phyloP scores from a whole-genome alignment of 1,140 invertebrate species.

The Caenorhabditis tropicalis region DNA sequence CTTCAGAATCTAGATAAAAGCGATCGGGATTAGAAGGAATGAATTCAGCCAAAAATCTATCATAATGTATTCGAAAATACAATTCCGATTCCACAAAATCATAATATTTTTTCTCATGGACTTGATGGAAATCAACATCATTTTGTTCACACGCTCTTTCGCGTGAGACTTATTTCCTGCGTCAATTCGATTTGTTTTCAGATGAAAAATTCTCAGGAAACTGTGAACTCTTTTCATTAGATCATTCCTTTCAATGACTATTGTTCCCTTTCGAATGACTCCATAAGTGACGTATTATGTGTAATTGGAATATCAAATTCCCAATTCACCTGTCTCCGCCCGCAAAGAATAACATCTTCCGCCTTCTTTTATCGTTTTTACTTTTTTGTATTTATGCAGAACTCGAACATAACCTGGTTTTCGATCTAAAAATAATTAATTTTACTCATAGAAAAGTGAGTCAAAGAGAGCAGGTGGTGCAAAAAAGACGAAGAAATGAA shows the following conservation, averaged over 20 bases:
- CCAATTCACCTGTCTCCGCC: not conserved
- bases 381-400: too few relatives aligned
- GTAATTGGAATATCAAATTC: not conserved
- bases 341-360: not conserved
- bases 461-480: too few relatives aligned
- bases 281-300: not conserved
- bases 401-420: too few relatives aligned
- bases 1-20: too few relatives aligned
- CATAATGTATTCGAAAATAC: not conserved
- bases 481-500: not conserved
- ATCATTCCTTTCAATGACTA: not conserved
- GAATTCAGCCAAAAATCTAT: too few relatives aligned
- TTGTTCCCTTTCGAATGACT: not conserved
- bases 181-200: not conserved
- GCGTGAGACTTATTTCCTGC: constrained; percentile 3
- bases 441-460: too few relatives aligned
- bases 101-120: not conserved
- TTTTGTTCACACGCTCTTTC: constrained; percentile 20
- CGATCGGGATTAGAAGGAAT: too few relatives aligned
- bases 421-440: too few relatives aligned
- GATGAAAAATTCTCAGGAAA: not conserved
- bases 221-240: not conserved
- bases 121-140: not conserved
- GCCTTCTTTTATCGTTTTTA: too few relatives aligned
- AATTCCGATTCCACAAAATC: not conserved